Base-by-base conservation (phyloP, 1,140 invertebrate species). In the Aradophagus sp. region DNA sequence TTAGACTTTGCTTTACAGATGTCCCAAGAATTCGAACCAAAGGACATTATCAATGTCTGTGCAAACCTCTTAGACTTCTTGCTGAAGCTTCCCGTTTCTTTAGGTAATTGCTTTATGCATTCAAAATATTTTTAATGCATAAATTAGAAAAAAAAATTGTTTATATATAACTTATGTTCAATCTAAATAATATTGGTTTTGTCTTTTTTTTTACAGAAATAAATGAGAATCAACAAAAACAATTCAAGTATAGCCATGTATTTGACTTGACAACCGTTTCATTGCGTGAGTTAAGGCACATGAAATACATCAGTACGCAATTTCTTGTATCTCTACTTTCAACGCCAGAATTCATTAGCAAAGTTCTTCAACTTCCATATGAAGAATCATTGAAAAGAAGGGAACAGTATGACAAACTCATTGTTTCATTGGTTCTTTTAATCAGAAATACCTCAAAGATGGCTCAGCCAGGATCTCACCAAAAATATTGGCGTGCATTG, bases 401-500 rank as follows among this genome's bases (percentile, higher is more conserved):
- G 76, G 50, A 79, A 0, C 75, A 88, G 12, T 94, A 91, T 74
- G 90, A 92, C 78, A 75, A 87, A 26, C 83, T 93, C 1, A 91
- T 94, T 17, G 87, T 94, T 1, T 88, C 89, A 39, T 84, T 91
- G 0, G 79, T 95, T 1, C 84, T 89, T 0, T 89, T 91, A 50
- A 90, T 94, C 19, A 89, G 92, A 71, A 87, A 77, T 19, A 87
- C 91, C 4, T 87, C 88, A 0, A 89, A 88, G 73, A 84, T 88
- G 36, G 85, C 84, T 1, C 86, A 93, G 68, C 48, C 26, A 87
- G 89, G 47, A 86, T 10, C 87, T n/a, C n/a, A n/a, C n/a, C n/a
- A n/a, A 0, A 92, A 94, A 75, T 96, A 93, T 76, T 95, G 93
- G 93, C 90, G 90, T 76, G 91, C 91, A 1, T 87, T 95, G 74